Conservation (phyloP, 2,113 vertebrate species). For the Puntigrus tetrazona region DNA sequence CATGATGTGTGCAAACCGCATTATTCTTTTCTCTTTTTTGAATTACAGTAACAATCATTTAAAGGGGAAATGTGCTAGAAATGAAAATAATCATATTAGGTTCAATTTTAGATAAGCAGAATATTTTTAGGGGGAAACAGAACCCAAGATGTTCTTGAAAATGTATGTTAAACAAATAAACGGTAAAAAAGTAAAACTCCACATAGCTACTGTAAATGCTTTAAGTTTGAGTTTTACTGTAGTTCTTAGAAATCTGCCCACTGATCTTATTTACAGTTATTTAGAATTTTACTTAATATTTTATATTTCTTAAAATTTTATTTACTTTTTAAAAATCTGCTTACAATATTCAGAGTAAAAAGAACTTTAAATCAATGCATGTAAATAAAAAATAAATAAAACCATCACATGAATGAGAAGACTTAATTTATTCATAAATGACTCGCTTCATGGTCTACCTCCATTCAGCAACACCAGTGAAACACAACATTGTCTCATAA, state of each 20-base stretch:
- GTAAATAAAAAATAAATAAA: constrained; percentile 67
- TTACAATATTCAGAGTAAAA: constrained; percentile 26
- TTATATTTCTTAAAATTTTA: background rate
- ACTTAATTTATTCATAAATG: constrained; percentile 78
- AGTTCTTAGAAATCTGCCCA: background rate
- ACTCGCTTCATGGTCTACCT: constrained; percentile 66
- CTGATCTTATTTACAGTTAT: background rate
- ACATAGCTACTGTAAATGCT: background rate
- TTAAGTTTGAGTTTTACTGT: background rate
- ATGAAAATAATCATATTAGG: too few species aligned
- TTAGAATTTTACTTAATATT: background rate
- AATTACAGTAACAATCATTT: background rate
- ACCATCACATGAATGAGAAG: constrained; percentile 69
- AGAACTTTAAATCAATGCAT: constrained; percentile 28
- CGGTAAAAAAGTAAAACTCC: background rate
- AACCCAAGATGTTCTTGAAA: background rate
- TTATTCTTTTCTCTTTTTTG: background rate
- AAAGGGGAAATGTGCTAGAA: background rate
- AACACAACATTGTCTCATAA: constrained; percentile 76
- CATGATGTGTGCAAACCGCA: background rate
- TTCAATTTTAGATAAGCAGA: background rate
- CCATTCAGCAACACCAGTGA: constrained; percentile 65
- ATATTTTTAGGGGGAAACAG: background rate
- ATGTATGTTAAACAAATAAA: background rate
- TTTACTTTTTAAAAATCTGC: background rate